These are phyloP conservation scores for Glareola pratincola DNA, from an alignment of 2,113 vertebrate species.

Conservation along the genomic window DNA sequence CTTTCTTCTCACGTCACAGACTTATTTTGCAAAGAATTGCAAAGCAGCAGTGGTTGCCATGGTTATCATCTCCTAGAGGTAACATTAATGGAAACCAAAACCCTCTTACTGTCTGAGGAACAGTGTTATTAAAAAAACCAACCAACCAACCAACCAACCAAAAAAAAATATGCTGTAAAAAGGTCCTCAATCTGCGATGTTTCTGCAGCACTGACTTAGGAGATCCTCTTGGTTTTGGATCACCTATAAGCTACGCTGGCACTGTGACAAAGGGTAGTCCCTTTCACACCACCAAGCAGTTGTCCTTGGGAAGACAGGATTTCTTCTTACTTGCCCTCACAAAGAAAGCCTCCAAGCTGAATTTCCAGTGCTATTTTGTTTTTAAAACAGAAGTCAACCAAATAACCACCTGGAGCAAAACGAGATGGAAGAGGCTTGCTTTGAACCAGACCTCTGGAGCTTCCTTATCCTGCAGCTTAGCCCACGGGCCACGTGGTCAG, in stretches of 20 bases:
- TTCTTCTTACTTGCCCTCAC: not conserved
- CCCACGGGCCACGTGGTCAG: not conserved
- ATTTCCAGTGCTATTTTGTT: not conserved
- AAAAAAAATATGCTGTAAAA: too few species aligned
- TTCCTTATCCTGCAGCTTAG: not conserved
- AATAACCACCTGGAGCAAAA: not conserved
- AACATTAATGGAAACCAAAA: conserved; percentile 19
- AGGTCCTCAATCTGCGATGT: not conserved
- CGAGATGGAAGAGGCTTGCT: not conserved
- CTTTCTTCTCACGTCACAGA: not conserved
- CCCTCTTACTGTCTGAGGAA: not conserved
- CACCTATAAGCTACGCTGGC: not conserved
- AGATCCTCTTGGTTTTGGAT: not conserved
- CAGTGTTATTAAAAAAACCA: not conserved
- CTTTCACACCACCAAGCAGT: not conserved
- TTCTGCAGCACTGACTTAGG: not conserved
- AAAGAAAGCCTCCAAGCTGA: not conserved
- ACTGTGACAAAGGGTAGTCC: not conserved
- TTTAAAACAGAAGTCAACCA: not conserved
- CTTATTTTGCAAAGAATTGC: not conserved
- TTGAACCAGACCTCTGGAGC: not conserved
- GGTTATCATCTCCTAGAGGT: conserved; percentile 25
- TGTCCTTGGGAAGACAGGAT: not conserved
- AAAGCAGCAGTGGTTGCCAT: conserved; percentile 36
- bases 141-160: too few species aligned